Base-by-base conservation (phyloP, 1,140 invertebrate species). In the Caligus rogercresseyi region DNA sequence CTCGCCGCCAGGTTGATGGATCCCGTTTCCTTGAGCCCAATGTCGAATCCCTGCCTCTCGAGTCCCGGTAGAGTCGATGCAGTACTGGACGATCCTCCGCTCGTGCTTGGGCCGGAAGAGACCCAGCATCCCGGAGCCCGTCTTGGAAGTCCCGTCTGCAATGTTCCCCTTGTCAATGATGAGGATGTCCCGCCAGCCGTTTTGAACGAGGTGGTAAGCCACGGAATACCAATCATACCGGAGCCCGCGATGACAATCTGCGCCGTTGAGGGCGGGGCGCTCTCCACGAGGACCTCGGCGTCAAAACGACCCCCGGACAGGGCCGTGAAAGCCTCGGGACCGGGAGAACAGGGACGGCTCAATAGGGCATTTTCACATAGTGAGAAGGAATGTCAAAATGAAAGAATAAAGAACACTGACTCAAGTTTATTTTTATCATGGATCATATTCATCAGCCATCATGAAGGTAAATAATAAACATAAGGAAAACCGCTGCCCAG, bases 201-300 rank as follows among this genome's bases (percentile, higher is more conserved):
- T 74, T 65, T 78, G 67, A 26, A 77, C 75, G 54, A 83, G 71
- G 71, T 83, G 81, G 73, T 83, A 83, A 16, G 81, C 81, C 16
- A 83, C 77, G 15, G 81, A 82, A 70, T 80, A 7, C 80, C 81
- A 23, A 83, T 76, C 15, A 79, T 76, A 21, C 81, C 81, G 58
- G 80, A 79, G 53, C 82, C 82, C 69, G 79, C 80, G 66, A 84
- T 81, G 1, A 84, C 78, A 66, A 83, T 78, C 70, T 75, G 24
- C 21, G 56, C 31, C 31, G 7, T 43, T 7, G 31, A n/a, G 7
- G 31, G 31, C 7, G 31, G 31, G 7, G n/a, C 31, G 31, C 7
- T 7, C 7, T 43, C n/a, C 31, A 43, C 7, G 7, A 43, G 7
- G 7, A 43, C 31, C 31, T 43, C 31, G 31, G 31, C 7, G n/a